Percentiles rank a stretch among this genome's conserved stretches.
Evolutionary conservation across 2,797 vertebrate species (phyloP).

Genomic region (Vespertilio murinus): DNA sequence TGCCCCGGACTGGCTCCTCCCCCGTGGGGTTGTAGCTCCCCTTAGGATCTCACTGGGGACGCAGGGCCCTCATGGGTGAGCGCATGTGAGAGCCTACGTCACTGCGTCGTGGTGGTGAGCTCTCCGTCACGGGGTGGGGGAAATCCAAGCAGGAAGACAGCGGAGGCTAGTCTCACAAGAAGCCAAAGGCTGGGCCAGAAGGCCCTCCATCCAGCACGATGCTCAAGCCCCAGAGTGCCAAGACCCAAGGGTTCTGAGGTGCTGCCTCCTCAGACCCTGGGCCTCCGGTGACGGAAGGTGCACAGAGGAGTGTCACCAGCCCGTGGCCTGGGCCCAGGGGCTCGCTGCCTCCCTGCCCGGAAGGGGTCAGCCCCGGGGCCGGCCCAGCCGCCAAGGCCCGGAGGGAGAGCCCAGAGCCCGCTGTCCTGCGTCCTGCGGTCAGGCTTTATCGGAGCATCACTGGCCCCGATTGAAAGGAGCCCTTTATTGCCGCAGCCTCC

Average conservation of each 20-base stretch:
- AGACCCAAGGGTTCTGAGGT: background rate
- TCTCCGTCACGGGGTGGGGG: accelerated
- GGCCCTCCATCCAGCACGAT: background rate
- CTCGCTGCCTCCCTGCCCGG: background rate
- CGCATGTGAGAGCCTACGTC: background rate
- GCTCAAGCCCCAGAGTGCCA: background rate
- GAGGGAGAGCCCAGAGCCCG: background rate
- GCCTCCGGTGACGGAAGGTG: background rate
- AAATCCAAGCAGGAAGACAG: background rate
- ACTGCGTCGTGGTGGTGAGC: background rate
- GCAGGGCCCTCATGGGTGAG: background rate
- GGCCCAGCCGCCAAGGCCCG: background rate
- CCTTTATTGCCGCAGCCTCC: background rate
- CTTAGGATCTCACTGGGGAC: background rate
- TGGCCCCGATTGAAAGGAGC: conserved; percentile 44
- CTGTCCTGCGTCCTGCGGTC: background rate
- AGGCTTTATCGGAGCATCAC: conserved; percentile 53
- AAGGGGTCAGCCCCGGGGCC: background rate
- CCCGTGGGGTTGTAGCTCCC: background rate
- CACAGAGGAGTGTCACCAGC: background rate
- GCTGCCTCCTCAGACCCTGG: background rate
- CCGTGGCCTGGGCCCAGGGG: background rate
- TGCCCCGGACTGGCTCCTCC: background rate
- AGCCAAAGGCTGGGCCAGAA: background rate
- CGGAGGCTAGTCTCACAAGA: background rate